A percentile compares a stretch with the other conserved stretches of the same genome.
These are phyloP conservation scores for Batillaria attramentaria DNA, from an alignment of 1,140 invertebrate genomes.

Conservation along the genomic window DNA sequence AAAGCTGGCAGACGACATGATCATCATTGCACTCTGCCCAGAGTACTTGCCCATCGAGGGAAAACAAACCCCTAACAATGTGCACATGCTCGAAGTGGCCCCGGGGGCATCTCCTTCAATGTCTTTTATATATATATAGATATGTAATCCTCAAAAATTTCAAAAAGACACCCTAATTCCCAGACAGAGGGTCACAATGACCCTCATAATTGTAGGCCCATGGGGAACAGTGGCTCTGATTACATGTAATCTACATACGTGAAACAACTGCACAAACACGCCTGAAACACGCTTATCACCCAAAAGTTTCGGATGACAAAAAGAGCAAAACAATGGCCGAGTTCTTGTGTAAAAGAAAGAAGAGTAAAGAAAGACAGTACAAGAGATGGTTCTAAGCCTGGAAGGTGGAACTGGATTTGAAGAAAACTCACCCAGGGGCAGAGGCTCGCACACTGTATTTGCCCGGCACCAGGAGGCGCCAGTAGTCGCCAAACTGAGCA, in stretches of 20 bases:
- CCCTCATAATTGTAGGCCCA: too few relatives aligned
- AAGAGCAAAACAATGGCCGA: background rate
- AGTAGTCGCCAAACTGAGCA: constrained; percentile 86
- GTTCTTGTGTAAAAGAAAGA: background rate
- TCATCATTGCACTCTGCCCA: too few relatives aligned
- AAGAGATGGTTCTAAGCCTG: background rate
- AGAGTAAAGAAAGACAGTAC: background rate
- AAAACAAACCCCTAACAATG: too few relatives aligned
- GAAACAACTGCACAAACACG: too few relatives aligned
- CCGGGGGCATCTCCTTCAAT: background rate
- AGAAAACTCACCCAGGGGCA: constrained; percentile 58
- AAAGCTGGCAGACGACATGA: too few relatives aligned
- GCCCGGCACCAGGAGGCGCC: constrained; percentile 90
- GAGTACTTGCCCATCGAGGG: too few relatives aligned
- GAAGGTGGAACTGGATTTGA: background rate
- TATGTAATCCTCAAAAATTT: background rate
- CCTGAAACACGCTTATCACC: too few relatives aligned
- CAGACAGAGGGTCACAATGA: too few relatives aligned
- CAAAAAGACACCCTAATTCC: too few relatives aligned
- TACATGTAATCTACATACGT: too few relatives aligned
- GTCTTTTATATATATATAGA: background rate
- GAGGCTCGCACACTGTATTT: constrained; percentile 76
- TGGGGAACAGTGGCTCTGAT: too few relatives aligned
- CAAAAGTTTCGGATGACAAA: background rate
- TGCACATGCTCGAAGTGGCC: too few relatives aligned